Base-by-base conservation (phyloP, 2,113 vertebrate genomes). In the Hippocampus abdominalis region DNA sequence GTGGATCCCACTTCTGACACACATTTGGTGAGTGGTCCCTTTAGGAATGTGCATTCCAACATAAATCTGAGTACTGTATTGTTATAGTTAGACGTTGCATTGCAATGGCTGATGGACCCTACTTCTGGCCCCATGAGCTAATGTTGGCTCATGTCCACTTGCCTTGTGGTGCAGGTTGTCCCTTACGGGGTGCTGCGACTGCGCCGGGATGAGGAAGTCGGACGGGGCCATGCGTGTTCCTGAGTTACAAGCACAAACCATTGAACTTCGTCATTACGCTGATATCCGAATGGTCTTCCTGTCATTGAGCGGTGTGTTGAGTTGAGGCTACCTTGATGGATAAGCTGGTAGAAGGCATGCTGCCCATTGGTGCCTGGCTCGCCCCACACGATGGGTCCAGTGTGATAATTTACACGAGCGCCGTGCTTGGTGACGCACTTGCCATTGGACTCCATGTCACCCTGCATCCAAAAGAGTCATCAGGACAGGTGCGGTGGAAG, bases 371-470 rank as follows among this genome's bases (percentile, higher is more conserved):
- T 99, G 81, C 97, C 97, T 32, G 97, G 97, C 76, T 99, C 97
- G 2, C 97, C 97, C 96, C 97, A 99, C 32, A 99, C 94, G 10
- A 98, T 96, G 27, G 97, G 97, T 48, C 97, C 97, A 0, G 97
- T 99, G 85, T 84, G 95, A 86, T 99, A 94, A 90, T 95, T 92
- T 51, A 98, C 96, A 21, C 94, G 95, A 10, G 75, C 53, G 6
- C 97, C 96, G 0, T 94, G 88, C 79, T 93, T 98, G 46, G 95
- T 99, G 80, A 99, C 94, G 83, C 94, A 98, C 78, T 99, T 99
- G 62, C 97, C 96, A 57, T 99, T 99, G 23, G 97, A 99, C 74
- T 99, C 97, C 97, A 99, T 99, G 81, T 99, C 96, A 11, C 96
- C 97, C 97, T 99, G 61, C 11, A 65, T 15, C 11, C 54, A 25